A percentile compares a stretch with the other conserved stretches of the same genome.
Evolutionary conservation across 2,797 vertebrate species (phyloP).

Genomic region (Synaphobranchus kaupii): DNA sequence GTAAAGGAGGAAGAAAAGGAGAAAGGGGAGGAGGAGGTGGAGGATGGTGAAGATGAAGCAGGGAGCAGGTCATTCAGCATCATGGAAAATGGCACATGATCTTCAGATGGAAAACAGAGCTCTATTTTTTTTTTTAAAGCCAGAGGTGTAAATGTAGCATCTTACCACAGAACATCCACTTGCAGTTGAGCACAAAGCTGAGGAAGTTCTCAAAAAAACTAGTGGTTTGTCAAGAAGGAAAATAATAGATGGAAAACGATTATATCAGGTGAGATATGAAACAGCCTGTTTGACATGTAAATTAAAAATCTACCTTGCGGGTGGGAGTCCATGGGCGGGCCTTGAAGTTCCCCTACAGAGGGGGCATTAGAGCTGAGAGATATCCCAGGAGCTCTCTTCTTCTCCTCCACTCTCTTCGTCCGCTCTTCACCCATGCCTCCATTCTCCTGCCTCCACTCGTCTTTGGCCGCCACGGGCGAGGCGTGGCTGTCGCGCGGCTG

Average conservation of each 20-base stretch:
- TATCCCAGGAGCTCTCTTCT: constrained; percentile 17
- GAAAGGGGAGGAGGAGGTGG: not conserved
- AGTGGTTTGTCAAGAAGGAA: not conserved
- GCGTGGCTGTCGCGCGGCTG: not conserved
- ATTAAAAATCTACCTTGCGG: constrained; percentile 49
- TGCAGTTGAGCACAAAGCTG: not conserved
- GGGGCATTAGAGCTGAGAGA: constrained; percentile 34
- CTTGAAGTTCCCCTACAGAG: constrained; percentile 33
- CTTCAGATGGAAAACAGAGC: not conserved
- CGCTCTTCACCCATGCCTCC: not conserved
- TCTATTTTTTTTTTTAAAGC: constrained; percentile 1
- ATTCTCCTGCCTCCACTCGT: constrained; percentile 12
- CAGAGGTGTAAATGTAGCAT: not conserved
- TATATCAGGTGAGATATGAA: not conserved
- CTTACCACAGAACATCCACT: not conserved
- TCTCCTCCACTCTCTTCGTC: constrained; percentile 28
- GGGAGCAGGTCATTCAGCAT: not conserved
- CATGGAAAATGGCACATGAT: not conserved
- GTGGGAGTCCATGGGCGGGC: constrained; percentile 37
- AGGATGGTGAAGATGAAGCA: not conserved
- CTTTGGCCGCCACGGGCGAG: constrained; percentile 16
- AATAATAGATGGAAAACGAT: not conserved
- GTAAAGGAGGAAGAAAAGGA: constrained; percentile 22
- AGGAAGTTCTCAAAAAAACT: not conserved
- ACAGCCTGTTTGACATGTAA: not conserved